Base-by-base conservation (phyloP, 2,888 invertebrate species). In the Chironomus riparius region DNA sequence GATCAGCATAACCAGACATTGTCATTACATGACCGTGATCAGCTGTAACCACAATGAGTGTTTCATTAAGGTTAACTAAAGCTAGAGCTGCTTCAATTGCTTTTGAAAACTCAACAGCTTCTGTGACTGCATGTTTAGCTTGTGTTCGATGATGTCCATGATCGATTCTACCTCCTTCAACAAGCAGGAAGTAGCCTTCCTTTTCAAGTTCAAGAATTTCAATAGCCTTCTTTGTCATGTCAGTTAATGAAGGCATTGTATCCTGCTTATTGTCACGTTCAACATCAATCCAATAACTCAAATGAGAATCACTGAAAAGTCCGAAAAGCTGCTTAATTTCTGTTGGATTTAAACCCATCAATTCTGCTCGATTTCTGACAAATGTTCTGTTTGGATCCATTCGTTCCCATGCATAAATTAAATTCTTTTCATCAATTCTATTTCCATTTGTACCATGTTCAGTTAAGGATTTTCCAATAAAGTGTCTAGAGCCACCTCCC, bases 21-120 rank as follows among this genome's bases (percentile, higher is more conserved):
- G 89, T 88, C 89, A 93, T 89, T 0, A 91, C 91, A 79, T 93
- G 93, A 0, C 91, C 89, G 81, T 93, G 93, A 82, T 93, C 93
- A 0, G 93, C 86, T 0, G 89, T 92, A 13, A 92, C 93, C 0
- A 95, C 88, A 24, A 94, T 89, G 2, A 95, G 83, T 0, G 95
- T 95, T 28, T 95, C 92, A 62, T 88, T 83, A 15, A 84, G 83
- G 73, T 84, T 85, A 0, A 91, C 90, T 78, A 91, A 80, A 2
- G 86, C 81, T 73, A 85, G 81, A 0, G 93, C 91, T 79, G 83
- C 85, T 77, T 86, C 80, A n/a, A 92, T 86, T 0, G 95, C 91
- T 78, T 90, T 87, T 47, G 91, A 87, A 80, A 93, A 89, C 80
- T 93, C 92, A 0, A 91, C 86, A 0, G 92, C 90, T 81, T 94